Evolutionary conservation across 1,140 invertebrate species (phyloP), one percentile per base, ranked within the genome.

Genomic region (Coptotermes formosanus): DNA sequence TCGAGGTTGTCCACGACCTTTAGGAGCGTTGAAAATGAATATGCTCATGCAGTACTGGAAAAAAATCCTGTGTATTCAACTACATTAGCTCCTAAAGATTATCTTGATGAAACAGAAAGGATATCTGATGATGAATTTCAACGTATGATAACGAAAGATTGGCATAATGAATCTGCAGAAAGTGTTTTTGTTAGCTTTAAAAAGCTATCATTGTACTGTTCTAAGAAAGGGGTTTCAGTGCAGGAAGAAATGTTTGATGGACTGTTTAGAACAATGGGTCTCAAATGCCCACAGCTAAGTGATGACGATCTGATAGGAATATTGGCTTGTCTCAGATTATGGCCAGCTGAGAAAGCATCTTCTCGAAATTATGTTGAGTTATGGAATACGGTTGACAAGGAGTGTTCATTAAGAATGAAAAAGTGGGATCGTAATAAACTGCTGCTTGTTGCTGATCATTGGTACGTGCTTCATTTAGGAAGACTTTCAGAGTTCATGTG

Each of bases 321-420:
- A 43, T 48, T 86, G 7, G 69, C 43, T 16, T 82, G 69, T 86
- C 81, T 86, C n/a, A 86, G 45, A 25, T 11, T 48, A 48, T 86
- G 85, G 85, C 16, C 69, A 82, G 11, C 23, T n/a, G 14, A 30
- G 45, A 45, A 86, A 43, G 43, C 75, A 48, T 43, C 38, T 25
- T 82, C 64, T 25, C 12, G 8, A 23, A 86, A 86, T 25, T 86
- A 75, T 86, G 25, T 25, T 16, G 85, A 86, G 21, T n/a, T 88
- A 6, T 89, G 88, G 88, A 87, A 86, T 21, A 64, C 43, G 14
- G 21, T 89, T 25, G 88, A 89, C 69, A 84, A 82, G 19, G 86
- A 88, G 83, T 88, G 88, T 84, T 7, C 84, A 21, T 48, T 38
- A 32, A 55, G 88, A 45, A 25, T 84, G 25, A 30, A 84, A 30